Base-by-base conservation (phyloP, 2,113 vertebrate genomes). In the Oceanodroma tethys region DNA sequence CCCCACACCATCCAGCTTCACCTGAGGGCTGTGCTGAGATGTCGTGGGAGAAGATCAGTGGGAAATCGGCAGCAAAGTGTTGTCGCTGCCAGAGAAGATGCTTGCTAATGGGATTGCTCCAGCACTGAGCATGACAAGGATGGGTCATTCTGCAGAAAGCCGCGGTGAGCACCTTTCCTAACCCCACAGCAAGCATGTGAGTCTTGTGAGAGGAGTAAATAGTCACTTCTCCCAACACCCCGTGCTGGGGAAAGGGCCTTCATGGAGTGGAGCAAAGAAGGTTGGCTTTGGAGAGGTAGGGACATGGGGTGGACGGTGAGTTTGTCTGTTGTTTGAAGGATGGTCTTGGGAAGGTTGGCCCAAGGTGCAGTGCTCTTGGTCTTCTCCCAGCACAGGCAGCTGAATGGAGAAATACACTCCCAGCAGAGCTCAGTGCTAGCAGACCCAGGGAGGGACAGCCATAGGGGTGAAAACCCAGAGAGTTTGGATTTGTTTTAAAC, bases 241-340 rank as follows among this genome's bases (percentile, higher is more conserved):
- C 11, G 1, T 26, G 3, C 13, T n/a, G 15, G 32, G 52, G 19
- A 62, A 74, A 68, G 21, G 30, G 30, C 14, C 30, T 71, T 62
- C 17, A 8, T 11, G 65, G 55, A 65, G 32, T 18, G 19, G 19
- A 85, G 55, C 16, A 73, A 48, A 0, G 4, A 21, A 78, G 27
- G 16, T 2, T 62, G 65, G 8, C 29, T 87, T 74, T 66, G 25
- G 36, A 66, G 68, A 45, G 14, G 55, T 9, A 32, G 29, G 10
- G 40, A 4, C 1, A 0, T 13, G 48, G 36, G 7, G 20, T 53
- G 43, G 27, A 7, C 1, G 4, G 16, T 42, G 53, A 23, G 16
- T 76, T 68, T 89, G 56, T 36, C 70, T 1, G 2, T 4, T 66
- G 22, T 45, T 81, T 47, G 34, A 83, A 82, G 70, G 38, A 59